Percentiles rank a stretch among this genome's conserved stretches.
phyloP scores from a whole-genome alignment of 2,888 invertebrate species.

The Hirtodrosophila alboralis region DNA sequence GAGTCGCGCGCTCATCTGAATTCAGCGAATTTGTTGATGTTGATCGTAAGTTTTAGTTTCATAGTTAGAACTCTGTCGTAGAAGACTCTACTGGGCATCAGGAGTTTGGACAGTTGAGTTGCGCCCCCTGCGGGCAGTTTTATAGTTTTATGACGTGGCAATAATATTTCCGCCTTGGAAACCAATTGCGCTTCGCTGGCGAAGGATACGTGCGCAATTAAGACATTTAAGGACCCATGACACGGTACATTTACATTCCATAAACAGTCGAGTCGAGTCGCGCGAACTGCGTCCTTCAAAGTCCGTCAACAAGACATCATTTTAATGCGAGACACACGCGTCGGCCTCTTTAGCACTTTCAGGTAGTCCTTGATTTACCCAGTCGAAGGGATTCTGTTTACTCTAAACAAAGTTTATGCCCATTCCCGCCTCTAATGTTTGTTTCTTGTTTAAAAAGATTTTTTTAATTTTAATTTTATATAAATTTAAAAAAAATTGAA shows the following conservation, averaged over 20 bases:
- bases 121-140: slow-evolving; percentile 80
- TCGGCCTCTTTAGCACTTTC: slow-evolving; percentile 42
- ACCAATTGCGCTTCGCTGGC: slow-evolving; percentile 62
- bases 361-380: slow-evolving; percentile 67
- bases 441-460: neutral
- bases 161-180: slow-evolving; percentile 82
- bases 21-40: slow-evolving; percentile 75
- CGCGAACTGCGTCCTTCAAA: slow-evolving; percentile 67
- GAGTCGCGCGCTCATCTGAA: slow-evolving; percentile 68
- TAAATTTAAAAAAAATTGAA: no score
- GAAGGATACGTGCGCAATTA: slow-evolving; percentile 81
- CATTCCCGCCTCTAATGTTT: slow-evolving; percentile 40
- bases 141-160: slow-evolving; percentile 82
- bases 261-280: slow-evolving; percentile 71
- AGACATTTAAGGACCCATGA: slow-evolving; percentile 81
- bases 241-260: slow-evolving; percentile 79
- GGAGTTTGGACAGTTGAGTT: slow-evolving; percentile 19
- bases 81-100: slow-evolving; percentile 22
- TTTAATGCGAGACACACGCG: slow-evolving; percentile 77
- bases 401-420: slow-evolving; percentile 67
- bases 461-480: no score
- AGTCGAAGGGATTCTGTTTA: slow-evolving; percentile 63
- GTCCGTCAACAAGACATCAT: slow-evolving; percentile 70
- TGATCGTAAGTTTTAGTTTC: slow-evolving; percentile 40
- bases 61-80: slow-evolving; percentile 14